phyloP scores from a whole-genome alignment of 2,113 vertebrate genomes.

The Poeciliopsis occidentalis region DNA sequence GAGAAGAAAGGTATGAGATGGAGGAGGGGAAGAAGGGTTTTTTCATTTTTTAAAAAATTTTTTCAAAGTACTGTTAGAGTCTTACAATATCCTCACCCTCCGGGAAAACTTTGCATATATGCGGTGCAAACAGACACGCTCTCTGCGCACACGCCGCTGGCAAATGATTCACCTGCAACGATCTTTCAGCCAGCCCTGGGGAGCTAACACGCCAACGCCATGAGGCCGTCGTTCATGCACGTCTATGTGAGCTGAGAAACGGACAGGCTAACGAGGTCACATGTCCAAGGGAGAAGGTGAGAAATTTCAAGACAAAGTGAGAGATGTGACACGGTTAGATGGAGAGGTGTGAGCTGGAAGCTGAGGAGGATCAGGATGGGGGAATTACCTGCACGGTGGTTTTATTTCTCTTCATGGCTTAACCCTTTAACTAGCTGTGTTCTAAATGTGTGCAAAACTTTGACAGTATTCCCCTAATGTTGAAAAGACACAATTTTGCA shows the following conservation, averaged over 20 bases:
- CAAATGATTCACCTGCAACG: conserved; percentile 54
- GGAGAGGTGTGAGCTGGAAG: conserved; percentile 52
- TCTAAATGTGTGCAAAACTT: no score
- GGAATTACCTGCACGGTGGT: conserved; percentile 16
- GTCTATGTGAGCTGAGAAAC: conserved; percentile 61
- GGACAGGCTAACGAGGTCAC: conserved; percentile 62
- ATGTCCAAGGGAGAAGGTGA: conserved; percentile 33
- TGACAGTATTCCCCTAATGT: no score
- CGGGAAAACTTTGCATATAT: conserved; percentile 36
- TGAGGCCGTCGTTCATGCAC: conserved; percentile 76
- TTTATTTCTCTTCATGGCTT: conserved; percentile 29
- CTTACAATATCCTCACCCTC: conserved; percentile 48
- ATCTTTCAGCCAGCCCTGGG: conserved; percentile 66
- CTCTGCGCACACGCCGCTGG: conserved; percentile 33
- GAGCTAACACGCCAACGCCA: conserved; percentile 73
- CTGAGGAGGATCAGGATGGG: conserved; percentile 47
- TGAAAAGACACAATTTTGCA: no score
- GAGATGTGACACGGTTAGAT: conserved; percentile 39
- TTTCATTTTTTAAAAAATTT: background rate
- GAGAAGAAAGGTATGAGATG: conserved; percentile 24
- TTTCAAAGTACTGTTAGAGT: conserved; percentile 40
- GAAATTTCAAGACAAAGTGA: conserved; percentile 58
- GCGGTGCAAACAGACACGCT: conserved; percentile 32
- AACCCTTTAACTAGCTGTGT: no score
- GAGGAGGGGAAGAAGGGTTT: background rate